A percentile compares a stretch with the other conserved stretches of the same genome.
Evolutionary conservation across 2,113 vertebrate genomes (phyloP).

Genomic region (Gulo gulo): DNA sequence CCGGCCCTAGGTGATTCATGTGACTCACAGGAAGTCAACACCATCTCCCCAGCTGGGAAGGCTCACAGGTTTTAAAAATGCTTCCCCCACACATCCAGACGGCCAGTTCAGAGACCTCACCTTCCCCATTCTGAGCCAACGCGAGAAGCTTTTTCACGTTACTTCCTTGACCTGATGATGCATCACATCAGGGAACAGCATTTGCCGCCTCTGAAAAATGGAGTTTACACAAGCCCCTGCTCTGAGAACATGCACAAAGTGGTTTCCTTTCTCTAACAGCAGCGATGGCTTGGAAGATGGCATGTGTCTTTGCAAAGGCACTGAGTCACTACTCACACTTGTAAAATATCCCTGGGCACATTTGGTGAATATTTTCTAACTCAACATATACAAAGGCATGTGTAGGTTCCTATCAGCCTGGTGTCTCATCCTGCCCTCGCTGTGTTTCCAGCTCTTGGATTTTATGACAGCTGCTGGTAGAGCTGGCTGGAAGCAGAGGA

Average conservation of each 20-base stretch:
- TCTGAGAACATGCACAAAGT: rapidly evolving
- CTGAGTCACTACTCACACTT: not conserved
- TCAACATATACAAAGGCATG: not conserved
- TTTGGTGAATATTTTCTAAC: not conserved
- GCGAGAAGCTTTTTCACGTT: not conserved
- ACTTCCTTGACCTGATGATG: not conserved
- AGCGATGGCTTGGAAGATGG: not conserved
- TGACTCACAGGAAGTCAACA: not conserved
- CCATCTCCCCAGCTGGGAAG: not conserved
- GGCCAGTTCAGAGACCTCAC: not conserved
- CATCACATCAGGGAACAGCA: not conserved
- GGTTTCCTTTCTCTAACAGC: not conserved
- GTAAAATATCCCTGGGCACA: not conserved
- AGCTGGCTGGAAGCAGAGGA: not conserved
- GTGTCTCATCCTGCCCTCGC: not conserved
- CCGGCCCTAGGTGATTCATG: not conserved
- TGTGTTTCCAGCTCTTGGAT: not conserved
- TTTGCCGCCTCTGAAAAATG: not conserved
- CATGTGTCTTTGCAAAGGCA: not conserved
- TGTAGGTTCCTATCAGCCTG: not conserved
- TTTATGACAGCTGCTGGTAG: not conserved
- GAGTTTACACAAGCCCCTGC: not conserved
- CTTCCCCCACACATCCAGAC: not conserved
- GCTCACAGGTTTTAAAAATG: not conserved
- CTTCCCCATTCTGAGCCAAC: not conserved